Conservation (phyloP, 2,888 invertebrate genomes). For the Chalcis sispes region DNA sequence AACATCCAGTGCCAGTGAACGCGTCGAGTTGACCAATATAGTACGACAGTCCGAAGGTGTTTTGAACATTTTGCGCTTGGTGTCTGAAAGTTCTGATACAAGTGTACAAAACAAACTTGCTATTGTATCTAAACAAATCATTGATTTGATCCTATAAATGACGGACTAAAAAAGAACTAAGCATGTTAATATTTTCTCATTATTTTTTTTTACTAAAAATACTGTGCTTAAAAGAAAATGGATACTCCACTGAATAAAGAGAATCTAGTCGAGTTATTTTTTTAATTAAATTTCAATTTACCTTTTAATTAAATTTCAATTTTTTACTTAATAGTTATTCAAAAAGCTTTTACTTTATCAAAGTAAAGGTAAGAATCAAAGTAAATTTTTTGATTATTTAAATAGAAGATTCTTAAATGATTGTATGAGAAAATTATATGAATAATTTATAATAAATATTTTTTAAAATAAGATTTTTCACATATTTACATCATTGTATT, state of each 20-base stretch:
- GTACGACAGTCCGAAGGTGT: constrained; percentile 28
- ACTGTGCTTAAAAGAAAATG: constrained; percentile 20
- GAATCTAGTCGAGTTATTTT: constrained; percentile 40
- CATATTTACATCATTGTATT: no score
- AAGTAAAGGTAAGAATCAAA: constrained; percentile 11
- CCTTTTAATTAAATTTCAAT: not conserved
- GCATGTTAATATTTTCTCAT: constrained; percentile 49
- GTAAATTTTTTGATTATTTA: not conserved
- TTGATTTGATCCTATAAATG: constrained; percentile 32
- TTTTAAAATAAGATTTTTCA: not conserved
- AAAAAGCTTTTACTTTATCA: not conserved
- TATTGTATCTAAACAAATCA: constrained; percentile 36
- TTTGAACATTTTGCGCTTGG: constrained; percentile 6
- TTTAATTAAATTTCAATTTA: not conserved
- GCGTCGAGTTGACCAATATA: not conserved
- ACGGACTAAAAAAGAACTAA: constrained; percentile 11
- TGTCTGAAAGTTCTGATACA: not conserved
- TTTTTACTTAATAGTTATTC: not conserved
- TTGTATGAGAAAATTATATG: no score
- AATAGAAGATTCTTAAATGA: not conserved
- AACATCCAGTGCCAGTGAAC: constrained; percentile 12
- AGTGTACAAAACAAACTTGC: constrained; percentile 34
- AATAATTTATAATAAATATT: not conserved
- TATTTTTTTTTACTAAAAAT: constrained; percentile 53
- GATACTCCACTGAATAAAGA: constrained; percentile 44